Evolutionary conservation across 2,113 vertebrate species (phyloP).

Genomic region (Prionailurus viverrinus): DNA sequence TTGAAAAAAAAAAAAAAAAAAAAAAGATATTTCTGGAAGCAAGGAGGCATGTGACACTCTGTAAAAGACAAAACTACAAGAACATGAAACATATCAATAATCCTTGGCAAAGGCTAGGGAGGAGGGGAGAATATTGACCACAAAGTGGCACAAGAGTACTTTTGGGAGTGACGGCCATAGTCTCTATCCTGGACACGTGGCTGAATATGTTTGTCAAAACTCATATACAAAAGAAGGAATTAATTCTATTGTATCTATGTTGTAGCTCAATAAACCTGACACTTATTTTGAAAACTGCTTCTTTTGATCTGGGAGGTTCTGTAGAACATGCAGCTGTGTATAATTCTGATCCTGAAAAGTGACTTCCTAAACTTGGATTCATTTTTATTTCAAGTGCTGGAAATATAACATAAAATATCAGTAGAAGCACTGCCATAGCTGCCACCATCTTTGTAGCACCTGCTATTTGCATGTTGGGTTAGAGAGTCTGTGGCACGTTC

Average conservation of each 20-base stretch:
- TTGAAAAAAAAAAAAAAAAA: no score
- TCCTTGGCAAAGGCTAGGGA: neutral
- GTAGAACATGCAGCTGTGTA: neutral
- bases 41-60: neutral
- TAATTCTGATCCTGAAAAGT: conserved; percentile 78
- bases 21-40: neutral
- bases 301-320: neutral
- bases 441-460: conserved; percentile 88
- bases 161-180: neutral
- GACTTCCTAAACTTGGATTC: conserved; percentile 87
- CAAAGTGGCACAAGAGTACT: neutral
- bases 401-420: conserved; percentile 91
- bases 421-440: conserved; percentile 86
- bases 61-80: neutral
- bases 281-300: neutral
- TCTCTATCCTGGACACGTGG: neutral
- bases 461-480: conserved; percentile 50
- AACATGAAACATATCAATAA: neutral
- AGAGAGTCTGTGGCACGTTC: neutral
- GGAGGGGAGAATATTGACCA: neutral
- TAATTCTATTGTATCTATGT: neutral
- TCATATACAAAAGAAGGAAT: neutral
- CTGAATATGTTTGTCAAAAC: neutral
- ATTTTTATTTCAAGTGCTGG: conserved; percentile 91
- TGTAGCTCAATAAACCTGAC: neutral